Evolutionary conservation across 1,140 invertebrate genomes (phyloP).

Genomic region (Sarcophaga peregrina): DNA sequence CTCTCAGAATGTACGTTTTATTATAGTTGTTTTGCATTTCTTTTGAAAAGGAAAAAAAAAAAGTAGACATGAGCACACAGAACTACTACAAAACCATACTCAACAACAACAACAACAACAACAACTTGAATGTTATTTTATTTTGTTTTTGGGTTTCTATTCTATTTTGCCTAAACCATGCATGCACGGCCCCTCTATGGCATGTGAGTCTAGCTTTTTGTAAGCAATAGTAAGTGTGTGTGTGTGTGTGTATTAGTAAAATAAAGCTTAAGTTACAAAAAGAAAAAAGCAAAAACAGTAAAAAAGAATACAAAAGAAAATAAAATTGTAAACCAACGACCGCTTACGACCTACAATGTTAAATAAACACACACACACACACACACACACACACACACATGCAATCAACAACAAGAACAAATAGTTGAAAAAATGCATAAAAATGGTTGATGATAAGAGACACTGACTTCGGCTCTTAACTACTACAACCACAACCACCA

Average conservation of each 20-base stretch:
- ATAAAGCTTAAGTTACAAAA: slow-evolving; percentile 27
- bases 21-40: too few relatives aligned
- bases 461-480: too few relatives aligned
- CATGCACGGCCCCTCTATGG: too few relatives aligned
- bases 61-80: too few relatives aligned
- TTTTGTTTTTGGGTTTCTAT: too few relatives aligned
- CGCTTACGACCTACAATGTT: slow-evolving; percentile 36
- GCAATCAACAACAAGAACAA: too few relatives aligned
- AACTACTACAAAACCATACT: too few relatives aligned
- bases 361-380: not conserved
- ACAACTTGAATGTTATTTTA: not conserved
- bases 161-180: too few relatives aligned
- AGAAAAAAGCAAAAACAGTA: not conserved
- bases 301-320: not conserved
- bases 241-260: slow-evolving; percentile 24
- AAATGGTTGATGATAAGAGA: too few relatives aligned
- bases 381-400: not conserved
- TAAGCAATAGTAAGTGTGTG: not conserved
- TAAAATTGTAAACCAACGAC: slow-evolving; percentile 38
- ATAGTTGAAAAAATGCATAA: too few relatives aligned
- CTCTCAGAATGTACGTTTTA: not conserved
- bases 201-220: not conserved
- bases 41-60: too few relatives aligned
- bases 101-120: slow-evolving; percentile 1
- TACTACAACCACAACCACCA: too few relatives aligned